Evolutionary conservation across 1,140 invertebrate genomes (phyloP).

Genomic region (Callitettix versicolor): DNA sequence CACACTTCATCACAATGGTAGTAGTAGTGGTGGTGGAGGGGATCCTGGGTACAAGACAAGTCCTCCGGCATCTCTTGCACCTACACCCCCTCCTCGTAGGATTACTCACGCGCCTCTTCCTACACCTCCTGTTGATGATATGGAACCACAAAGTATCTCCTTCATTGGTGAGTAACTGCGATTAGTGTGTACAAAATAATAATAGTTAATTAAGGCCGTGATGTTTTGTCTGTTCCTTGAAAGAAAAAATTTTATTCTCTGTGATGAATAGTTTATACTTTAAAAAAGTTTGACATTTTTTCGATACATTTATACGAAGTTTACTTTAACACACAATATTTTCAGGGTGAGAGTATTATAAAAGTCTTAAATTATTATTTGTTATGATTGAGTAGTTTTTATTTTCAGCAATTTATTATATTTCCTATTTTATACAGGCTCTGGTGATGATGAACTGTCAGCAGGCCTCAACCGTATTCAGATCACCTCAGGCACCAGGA

Average conservation of each 20-base stretch:
- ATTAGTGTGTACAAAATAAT: slow-evolving; percentile 2
- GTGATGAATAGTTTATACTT: too few species aligned
- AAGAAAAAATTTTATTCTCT: too few species aligned
- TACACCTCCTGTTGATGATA: slow-evolving; percentile 53
- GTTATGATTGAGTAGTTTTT: too few species aligned
- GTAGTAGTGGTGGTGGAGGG: slow-evolving; percentile 13
- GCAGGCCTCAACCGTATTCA: slow-evolving; percentile 59
- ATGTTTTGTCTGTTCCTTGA: background rate
- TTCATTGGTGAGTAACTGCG: slow-evolving; percentile 59
- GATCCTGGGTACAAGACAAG: slow-evolving; percentile 7
- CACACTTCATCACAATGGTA: slow-evolving; percentile 11
- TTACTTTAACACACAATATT: too few species aligned
- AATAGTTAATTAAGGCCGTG: background rate
- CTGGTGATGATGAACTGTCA: slow-evolving; percentile 39
- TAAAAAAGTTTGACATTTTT: too few species aligned
- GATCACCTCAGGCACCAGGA: slow-evolving; percentile 75
- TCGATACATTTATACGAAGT: too few species aligned
- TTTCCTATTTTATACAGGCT: slow-evolving; percentile 22
- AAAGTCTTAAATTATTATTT: too few species aligned
- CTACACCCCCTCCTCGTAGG: slow-evolving; percentile 22
- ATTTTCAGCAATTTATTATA: too few species aligned
- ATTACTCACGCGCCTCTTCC: slow-evolving; percentile 25
- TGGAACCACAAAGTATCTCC: slow-evolving; percentile 85
- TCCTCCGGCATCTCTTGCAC: slow-evolving; percentile 17
- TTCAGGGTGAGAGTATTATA: too few species aligned